Base-by-base conservation (phyloP, 2,888 invertebrate genomes). In the Diarsia brunnea region DNA sequence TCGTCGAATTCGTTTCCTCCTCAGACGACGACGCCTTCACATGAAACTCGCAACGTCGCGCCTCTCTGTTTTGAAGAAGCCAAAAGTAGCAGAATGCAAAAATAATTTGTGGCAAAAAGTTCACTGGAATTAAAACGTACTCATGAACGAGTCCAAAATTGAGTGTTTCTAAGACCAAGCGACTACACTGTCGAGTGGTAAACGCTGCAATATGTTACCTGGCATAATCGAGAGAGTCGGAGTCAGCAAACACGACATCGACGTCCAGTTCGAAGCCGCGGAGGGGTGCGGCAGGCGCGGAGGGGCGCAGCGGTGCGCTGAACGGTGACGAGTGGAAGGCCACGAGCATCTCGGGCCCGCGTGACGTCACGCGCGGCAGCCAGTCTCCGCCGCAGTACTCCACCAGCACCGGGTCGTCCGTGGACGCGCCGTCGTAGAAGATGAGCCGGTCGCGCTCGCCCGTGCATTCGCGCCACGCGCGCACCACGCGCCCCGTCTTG, bases 361-460 rank as follows among this genome's bases (percentile, higher is more conserved):
- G 95, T 27, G 95, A 92, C 43, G 95, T 95, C 70, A 99, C 98
- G 82, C 98, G 97, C 5, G 99, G 98, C 90, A 99, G 95, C 97
- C 98, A 98, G 92, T 98, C 98, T 5, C 98, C 98, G 21, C 99
- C 99, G 93, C 99, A 99, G 95, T 98, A 98, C 92, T 98, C 98
- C 82, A 98, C 97, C 88, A 99, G 96, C 70, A 98, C 98, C 12
- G 98, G 98, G 94, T 98, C 98, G 92, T 98, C 98, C 21, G 98
- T 98, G 55, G 97, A 97, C 69, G 98, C 97, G 74, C 99, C 99
- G 93, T 99, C 99, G 93, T 98, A 98, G 93, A 99, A 98, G 87
- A 98, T 98, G 76, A 99, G 97, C 86, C 98, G 98, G 94, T 99
- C 99, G 68, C 98, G 97, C 91, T 98, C 98, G 4, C 98, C 97